These are phyloP conservation scores for Pterostichus niger DNA, from an alignment of 2,888 invertebrate genomes.

Conservation along the genomic window DNA sequence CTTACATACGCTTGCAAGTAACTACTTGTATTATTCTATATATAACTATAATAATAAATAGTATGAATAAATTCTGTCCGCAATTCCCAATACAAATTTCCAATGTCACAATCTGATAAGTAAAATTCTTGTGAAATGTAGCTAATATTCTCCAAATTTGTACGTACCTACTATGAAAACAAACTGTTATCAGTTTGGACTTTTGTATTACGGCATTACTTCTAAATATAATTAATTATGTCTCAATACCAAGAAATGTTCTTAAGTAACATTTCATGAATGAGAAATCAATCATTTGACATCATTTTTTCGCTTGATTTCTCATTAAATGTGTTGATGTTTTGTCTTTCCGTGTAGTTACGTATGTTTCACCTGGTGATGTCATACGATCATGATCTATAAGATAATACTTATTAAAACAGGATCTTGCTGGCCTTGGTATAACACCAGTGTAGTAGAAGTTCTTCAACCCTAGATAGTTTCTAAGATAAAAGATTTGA, in stretches of 20 bases:
- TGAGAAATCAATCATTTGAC: slow-evolving; percentile 20
- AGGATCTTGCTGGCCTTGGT: slow-evolving; percentile 38
- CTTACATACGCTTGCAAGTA: neutral
- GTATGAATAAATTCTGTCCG: too few relatives aligned
- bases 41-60: too few relatives aligned
- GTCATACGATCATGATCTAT: slow-evolving; percentile 18
- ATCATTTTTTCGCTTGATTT: slow-evolving; percentile 25
- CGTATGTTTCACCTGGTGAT: slow-evolving; percentile 26
- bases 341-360: slow-evolving; percentile 7
- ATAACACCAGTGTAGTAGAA: slow-evolving; percentile 19
- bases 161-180: neutral
- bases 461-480: neutral
- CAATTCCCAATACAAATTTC: neutral
- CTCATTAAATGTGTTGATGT: neutral
- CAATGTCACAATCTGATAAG: neutral
- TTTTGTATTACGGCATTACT: neutral
- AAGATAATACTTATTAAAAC: slow-evolving; percentile 10
- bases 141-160: slow-evolving; percentile 4
- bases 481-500: neutral
- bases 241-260: slow-evolving; percentile 20
- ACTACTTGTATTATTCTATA: neutral
- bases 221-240: slow-evolving; percentile 21
- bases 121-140: slow-evolving; percentile 18
- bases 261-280: slow-evolving; percentile 17
- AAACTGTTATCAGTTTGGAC: slow-evolving; percentile 4